Conservation (phyloP, 2,113 vertebrate genomes). For the Rhea pennata region DNA sequence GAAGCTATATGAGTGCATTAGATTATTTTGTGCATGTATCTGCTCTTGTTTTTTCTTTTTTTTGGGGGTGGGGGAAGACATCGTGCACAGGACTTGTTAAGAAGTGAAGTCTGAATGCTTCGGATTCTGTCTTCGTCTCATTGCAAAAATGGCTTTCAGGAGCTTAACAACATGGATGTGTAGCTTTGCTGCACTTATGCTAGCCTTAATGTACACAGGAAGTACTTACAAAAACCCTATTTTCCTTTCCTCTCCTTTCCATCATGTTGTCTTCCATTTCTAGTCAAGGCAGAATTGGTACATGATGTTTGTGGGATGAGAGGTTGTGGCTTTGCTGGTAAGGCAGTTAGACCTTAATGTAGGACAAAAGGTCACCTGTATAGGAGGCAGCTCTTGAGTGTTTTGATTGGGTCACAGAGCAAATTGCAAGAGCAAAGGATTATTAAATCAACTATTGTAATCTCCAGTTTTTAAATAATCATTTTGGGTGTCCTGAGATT, state of each 20-base stretch:
- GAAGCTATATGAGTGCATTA: neutral
- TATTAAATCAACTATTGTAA: neutral
- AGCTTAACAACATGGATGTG: neutral
- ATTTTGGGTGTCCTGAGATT: neutral
- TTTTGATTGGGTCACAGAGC: neutral
- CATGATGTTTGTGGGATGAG: neutral
- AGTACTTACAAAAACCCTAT: neutral
- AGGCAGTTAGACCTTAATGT: neutral
- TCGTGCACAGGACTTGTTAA: neutral
- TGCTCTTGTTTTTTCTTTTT: neutral
- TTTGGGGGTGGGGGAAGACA: neutral
- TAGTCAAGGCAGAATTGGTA: neutral
- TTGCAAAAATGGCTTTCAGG: neutral
- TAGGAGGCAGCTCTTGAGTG: neutral
- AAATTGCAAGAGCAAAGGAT: neutral
- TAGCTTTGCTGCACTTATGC: neutral
- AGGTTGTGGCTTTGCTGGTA: neutral
- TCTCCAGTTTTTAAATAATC: neutral
- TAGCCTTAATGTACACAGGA: neutral
- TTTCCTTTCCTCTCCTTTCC: neutral
- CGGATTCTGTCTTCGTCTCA: neutral
- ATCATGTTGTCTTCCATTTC: rapidly evolving
- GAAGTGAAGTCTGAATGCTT: neutral
- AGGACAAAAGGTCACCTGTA: neutral
- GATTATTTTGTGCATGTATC: neutral